Conservation (phyloP, 2,797 vertebrate genomes). For the Pogonophryne albipinna region DNA sequence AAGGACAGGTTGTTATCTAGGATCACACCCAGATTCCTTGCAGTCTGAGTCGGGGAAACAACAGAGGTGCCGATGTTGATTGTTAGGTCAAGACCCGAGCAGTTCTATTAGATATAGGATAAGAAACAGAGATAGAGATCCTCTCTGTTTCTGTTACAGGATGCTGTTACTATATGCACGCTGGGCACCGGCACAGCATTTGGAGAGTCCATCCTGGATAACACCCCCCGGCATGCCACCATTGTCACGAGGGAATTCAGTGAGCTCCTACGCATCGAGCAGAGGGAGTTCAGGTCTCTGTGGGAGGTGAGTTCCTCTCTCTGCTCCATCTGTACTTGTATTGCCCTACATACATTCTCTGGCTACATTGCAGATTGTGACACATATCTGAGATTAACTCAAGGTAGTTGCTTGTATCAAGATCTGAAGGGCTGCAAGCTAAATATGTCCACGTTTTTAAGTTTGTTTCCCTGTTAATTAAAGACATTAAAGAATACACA, state of each 20-base stretch:
- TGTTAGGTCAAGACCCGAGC: too few relatives aligned
- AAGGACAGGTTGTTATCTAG: too few relatives aligned
- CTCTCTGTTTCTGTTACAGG: constrained; percentile 81
- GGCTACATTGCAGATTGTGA: constrained; percentile 7
- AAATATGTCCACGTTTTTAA: background rate
- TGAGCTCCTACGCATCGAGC: constrained; percentile 94
- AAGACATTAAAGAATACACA: background rate
- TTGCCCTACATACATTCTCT: constrained; percentile 20
- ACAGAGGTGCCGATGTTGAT: too few relatives aligned
- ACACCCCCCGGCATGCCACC: constrained; percentile 96
- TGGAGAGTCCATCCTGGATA: constrained; percentile 97
- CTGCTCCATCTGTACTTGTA: constrained; percentile 34
- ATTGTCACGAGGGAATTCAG: constrained; percentile 95
- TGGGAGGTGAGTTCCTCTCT: constrained; percentile 91
- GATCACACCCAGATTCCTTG: too few relatives aligned
- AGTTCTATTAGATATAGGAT: too few relatives aligned
- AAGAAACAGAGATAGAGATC: too few relatives aligned
- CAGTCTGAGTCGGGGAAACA: too few relatives aligned
- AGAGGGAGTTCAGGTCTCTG: constrained; percentile 95
- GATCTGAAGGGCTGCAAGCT: background rate
- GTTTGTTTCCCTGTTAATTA: background rate
- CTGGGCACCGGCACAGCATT: constrained; percentile 95
- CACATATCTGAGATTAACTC: constrained; percentile 19
- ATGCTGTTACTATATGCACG: constrained; percentile 96
- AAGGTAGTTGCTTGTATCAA: background rate